Evolutionary conservation across 2,113 vertebrate species (phyloP).

Genomic region (Gnathonemus echidnorhynchus): DNA sequence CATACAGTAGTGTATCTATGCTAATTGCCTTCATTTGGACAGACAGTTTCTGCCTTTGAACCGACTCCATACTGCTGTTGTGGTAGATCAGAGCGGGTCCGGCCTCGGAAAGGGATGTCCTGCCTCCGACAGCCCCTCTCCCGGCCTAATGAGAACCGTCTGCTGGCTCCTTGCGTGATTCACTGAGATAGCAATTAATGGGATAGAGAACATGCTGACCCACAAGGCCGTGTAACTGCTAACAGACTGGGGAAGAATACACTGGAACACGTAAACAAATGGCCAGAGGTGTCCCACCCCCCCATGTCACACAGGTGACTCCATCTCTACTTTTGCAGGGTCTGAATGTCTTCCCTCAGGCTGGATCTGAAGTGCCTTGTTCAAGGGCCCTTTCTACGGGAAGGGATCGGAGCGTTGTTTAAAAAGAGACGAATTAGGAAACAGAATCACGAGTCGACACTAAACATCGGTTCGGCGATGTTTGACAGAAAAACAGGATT

Average conservation of each 20-base stretch:
- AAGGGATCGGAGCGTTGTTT: not conserved
- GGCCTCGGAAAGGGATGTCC: not conserved
- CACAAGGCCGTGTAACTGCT: not conserved
- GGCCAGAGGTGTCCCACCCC: not conserved
- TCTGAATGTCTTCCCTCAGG: not conserved
- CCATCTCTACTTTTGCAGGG: not conserved
- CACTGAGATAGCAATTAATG: slow-evolving; percentile 13
- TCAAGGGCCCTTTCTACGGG: not conserved
- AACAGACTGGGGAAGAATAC: not conserved
- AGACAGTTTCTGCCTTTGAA: not conserved
- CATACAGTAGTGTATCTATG: not conserved
- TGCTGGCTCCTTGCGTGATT: slow-evolving; percentile 7
- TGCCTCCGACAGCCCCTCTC: not conserved
- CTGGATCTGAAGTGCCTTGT: not conserved
- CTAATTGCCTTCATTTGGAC: not conserved
- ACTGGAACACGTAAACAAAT: not conserved
- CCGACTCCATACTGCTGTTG: not conserved
- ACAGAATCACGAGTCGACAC: not conserved
- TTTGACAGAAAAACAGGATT: not conserved
- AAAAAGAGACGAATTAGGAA: not conserved
- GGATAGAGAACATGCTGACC: not conserved
- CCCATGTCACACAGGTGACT: not conserved
- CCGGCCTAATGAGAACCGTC: not conserved
- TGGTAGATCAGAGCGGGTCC: not conserved
- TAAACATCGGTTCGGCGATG: not conserved